Conservation (phyloP, 2,113 vertebrate species). For the Nanger granti region DNA sequence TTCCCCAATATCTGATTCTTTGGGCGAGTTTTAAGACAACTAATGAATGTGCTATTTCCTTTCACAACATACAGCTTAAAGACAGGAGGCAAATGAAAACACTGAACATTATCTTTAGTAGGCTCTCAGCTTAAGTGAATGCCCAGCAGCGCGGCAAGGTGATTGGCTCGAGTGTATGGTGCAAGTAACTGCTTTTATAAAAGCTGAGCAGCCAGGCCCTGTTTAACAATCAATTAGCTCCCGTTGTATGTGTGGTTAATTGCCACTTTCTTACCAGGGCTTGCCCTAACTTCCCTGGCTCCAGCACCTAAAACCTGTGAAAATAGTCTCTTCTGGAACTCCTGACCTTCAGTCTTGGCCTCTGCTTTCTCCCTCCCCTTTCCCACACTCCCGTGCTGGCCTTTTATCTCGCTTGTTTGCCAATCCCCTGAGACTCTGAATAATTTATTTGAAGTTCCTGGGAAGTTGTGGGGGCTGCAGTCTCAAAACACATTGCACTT, state of each 20-base stretch:
- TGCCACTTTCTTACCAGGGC: slow-evolving; percentile 14
- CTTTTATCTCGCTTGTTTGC: slow-evolving; percentile 67
- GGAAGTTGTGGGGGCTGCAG: slow-evolving; percentile 46
- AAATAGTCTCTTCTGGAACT: slow-evolving; percentile 1
- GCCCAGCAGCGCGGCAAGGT: not conserved
- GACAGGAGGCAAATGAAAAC: slow-evolving; percentile 8
- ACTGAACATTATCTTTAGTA: not conserved
- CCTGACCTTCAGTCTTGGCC: not conserved
- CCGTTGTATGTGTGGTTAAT: not conserved
- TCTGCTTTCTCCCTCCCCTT: not conserved
- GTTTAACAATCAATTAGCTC: slow-evolving; percentile 30
- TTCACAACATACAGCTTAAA: not conserved
- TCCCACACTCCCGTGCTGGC: slow-evolving; percentile 28
- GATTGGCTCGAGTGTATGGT: not conserved
- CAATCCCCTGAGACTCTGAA: slow-evolving; percentile 64
- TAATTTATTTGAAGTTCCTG: slow-evolving; percentile 69
- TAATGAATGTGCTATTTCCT: not conserved
- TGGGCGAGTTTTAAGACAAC: not conserved
- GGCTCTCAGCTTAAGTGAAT: not conserved
- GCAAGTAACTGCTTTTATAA: not conserved
- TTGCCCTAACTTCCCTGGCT: slow-evolving; percentile 9
- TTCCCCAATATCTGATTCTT: slow-evolving; percentile 6
- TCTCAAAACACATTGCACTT: not conserved
- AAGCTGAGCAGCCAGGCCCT: not conserved
- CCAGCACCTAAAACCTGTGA: slow-evolving; percentile 46